Conservation (phyloP, 2,797 vertebrate genomes). For the Syngnathus acus region DNA sequence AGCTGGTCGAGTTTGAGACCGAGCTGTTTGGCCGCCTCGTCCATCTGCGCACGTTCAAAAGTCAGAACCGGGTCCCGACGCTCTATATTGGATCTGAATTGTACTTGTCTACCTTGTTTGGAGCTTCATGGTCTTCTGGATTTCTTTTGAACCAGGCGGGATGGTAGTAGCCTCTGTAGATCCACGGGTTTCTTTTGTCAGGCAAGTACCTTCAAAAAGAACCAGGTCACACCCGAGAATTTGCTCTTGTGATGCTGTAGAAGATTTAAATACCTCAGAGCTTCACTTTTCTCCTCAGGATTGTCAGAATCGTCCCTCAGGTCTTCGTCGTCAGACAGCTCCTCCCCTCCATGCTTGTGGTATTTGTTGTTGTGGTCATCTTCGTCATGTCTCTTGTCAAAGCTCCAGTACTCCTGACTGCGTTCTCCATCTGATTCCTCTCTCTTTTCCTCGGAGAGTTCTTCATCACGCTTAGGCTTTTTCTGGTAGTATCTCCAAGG, state of each 20-base stretch:
- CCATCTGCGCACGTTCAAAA: slow-evolving; percentile 58
- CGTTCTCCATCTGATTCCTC: slow-evolving; percentile 45
- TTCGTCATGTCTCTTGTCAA: slow-evolving; percentile 34
- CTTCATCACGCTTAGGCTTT: slow-evolving; percentile 36
- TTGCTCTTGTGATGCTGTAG: background rate
- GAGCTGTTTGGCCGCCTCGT: slow-evolving; percentile 77
- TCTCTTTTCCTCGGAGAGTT: slow-evolving; percentile 17
- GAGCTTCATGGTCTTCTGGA: slow-evolving; percentile 27
- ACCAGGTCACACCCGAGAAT: background rate
- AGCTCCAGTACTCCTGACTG: slow-evolving; percentile 40
- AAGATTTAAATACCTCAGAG: slow-evolving; percentile 44
- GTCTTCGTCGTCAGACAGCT: slow-evolving; percentile 45
- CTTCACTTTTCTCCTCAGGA: slow-evolving; percentile 24
- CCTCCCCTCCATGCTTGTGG: slow-evolving; percentile 45
- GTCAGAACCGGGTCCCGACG: background rate
- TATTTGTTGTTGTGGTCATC: slow-evolving; percentile 47
- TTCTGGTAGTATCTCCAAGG: slow-evolving; percentile 47
- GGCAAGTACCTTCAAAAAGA: slow-evolving; percentile 55
- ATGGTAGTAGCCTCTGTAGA: slow-evolving; percentile 69
- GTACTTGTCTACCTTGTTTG: slow-evolving; percentile 44
- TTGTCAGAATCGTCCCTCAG: slow-evolving; percentile 43
- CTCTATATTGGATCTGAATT: background rate
- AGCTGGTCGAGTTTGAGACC: slow-evolving; percentile 70
- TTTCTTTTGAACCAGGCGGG: slow-evolving; percentile 76
- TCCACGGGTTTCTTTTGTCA: slow-evolving; percentile 66